Percentiles rank a stretch among this genome's conserved stretches.
These are phyloP conservation scores for Myiozetetes cayanensis DNA, from an alignment of 2,113 vertebrate species.

Conservation along the genomic window DNA sequence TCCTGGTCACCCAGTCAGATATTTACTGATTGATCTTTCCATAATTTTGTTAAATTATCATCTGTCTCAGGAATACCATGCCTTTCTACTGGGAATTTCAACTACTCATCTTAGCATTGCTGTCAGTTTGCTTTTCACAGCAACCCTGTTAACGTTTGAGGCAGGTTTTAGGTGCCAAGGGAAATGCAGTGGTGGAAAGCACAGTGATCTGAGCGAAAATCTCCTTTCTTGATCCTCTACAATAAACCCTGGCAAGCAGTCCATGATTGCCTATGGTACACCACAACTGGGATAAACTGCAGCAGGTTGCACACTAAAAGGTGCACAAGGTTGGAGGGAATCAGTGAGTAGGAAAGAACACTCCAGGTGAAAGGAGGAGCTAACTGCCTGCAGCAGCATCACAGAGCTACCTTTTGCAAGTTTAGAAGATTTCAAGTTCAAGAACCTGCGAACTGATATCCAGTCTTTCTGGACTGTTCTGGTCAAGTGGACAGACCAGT, in stretches of 20 bases:
- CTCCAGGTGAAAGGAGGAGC: neutral
- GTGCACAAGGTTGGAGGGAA: accelerated
- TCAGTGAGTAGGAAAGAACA: neutral
- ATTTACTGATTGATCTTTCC: neutral
- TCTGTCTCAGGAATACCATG: neutral
- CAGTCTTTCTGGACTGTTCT: neutral
- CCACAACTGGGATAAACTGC: neutral
- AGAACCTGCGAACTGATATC: neutral
- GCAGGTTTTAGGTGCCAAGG: neutral
- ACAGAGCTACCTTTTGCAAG: neutral
- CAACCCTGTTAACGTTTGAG: neutral
- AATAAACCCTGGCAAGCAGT: neutral
- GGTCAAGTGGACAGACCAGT: neutral
- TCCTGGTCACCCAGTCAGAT: neutral
- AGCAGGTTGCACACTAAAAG: neutral
- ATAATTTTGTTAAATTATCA: neutral
- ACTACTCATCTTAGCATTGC: neutral
- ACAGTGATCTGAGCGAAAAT: neutral
- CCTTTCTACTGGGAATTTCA: neutral
- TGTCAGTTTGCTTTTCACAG: neutral
- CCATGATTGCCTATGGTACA: neutral
- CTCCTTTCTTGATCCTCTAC: neutral
- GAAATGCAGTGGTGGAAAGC: neutral
- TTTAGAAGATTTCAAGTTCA: neutral
- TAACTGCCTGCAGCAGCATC: neutral